Evolutionary conservation across 2,797 vertebrate genomes (phyloP), one percentile per base, ranked within the genome.

Genomic region (Botia almorhae): DNA sequence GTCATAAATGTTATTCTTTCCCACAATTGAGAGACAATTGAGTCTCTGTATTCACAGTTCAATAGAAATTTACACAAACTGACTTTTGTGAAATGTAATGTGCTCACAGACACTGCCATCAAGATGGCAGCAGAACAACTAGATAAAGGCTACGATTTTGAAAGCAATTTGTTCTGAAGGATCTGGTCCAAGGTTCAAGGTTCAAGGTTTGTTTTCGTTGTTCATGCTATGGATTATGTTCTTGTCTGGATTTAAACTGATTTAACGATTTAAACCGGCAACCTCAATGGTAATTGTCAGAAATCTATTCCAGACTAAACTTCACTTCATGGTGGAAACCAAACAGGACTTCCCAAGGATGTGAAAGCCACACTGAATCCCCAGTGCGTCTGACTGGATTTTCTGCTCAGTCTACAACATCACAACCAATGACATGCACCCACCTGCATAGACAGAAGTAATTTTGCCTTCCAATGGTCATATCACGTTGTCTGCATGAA

Each of bases 31-130:
- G 23, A 8, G 56, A 21, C 19, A 58, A 23, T n/a, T n/a, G 21
- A 10, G 55, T 58, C 26, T 36, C 48, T 75, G 60, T 55, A 39
- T 16, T 70, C 29, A 73, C 51, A 51, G 48, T 29, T 80, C 26
- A 72, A 72, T 36, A 73, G 17, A 43, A 75, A 75, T 64, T 26
- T 76, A 65, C n/a, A 81, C 71, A 50, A 78, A 74, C 65, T 55
- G 50, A 17, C n/a, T n/a, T n/a, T n/a, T n/a, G n/a, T n/a, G n/a
- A n/a, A n/a, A n/a, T n/a, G n/a, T n/a, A n/a, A n/a, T n/a, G n/a
- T n/a, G n/a, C 21, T 69, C 16, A 51, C 29, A 72, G 65, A 82
- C 73, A 19, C 48, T 53, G 55, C 36, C 26, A 21, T 79, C n/a
- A 51, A 1, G 1, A 33, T 68, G 50, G 21, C 51, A 58, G 55